A percentile compares a stretch with the other conserved stretches of the same genome.
These are phyloP conservation scores for Apamea sordens DNA, from an alignment of 2,888 invertebrate species.

Conservation along the genomic window DNA sequence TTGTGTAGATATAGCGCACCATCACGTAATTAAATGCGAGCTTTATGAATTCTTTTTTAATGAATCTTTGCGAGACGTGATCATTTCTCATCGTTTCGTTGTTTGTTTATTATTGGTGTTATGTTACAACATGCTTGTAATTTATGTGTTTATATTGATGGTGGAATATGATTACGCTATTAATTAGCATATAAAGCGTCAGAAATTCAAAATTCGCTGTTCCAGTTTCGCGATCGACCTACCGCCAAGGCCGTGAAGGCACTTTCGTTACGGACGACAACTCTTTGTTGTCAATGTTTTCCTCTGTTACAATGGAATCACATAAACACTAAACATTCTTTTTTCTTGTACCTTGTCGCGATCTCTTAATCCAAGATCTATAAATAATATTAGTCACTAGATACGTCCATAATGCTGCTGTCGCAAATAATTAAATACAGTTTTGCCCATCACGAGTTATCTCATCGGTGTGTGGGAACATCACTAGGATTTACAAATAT, in stretches of 20 bases:
- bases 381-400: conserved; percentile 25
- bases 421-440: conserved; percentile 48
- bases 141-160: conserved; percentile 46
- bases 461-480: conserved; percentile 52
- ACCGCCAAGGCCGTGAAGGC: conserved; percentile 78
- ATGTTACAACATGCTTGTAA: conserved; percentile 51
- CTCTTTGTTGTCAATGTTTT: conserved; percentile 55
- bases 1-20: conserved; percentile 66
- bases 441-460: conserved; percentile 55
- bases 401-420: conserved; percentile 40
- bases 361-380: conserved; percentile 32
- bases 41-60: conserved; percentile 75
- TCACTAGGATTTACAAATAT: conserved; percentile 52
- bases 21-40: conserved; percentile 75
- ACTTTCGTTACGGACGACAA: conserved; percentile 75
- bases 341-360: conserved; percentile 28
- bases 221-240: conserved; percentile 70
- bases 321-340: conserved; percentile 17
- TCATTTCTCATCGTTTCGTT: conserved; percentile 46
- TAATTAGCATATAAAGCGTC: conserved; percentile 65
- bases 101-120: conserved; percentile 44
- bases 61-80: conserved; percentile 65
- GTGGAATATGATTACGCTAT: conserved; percentile 66
- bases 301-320: conserved; percentile 33
- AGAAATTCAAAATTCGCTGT: conserved; percentile 68